Percentiles rank a stretch among this genome's conserved stretches.
Evolutionary conservation across 1,140 invertebrate species (phyloP).

Genomic region (Eueides isabella): DNA sequence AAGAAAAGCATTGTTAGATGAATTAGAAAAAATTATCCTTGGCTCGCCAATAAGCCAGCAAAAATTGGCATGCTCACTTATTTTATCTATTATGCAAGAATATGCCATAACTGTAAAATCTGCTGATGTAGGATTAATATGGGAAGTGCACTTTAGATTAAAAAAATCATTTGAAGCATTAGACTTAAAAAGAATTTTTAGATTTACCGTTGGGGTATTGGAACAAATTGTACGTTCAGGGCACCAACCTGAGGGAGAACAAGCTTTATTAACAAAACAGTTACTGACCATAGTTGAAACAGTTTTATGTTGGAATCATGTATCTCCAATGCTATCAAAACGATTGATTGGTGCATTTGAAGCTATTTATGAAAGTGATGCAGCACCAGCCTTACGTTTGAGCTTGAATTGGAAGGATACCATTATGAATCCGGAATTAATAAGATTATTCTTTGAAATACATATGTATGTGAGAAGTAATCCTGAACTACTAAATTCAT

Average conservation of each 20-base stretch:
- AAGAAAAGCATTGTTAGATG: slow-evolving; percentile 86
- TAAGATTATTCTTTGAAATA: slow-evolving; percentile 91
- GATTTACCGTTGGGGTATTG: slow-evolving; percentile 77
- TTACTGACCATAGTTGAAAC: slow-evolving; percentile 88
- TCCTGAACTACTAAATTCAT: slow-evolving; percentile 88
- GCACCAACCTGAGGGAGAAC: slow-evolving; percentile 77
- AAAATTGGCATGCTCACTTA: slow-evolving; percentile 90
- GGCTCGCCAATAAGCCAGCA: slow-evolving; percentile 82
- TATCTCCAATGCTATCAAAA: slow-evolving; percentile 85
- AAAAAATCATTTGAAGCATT: slow-evolving; percentile 92
- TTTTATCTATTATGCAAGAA: slow-evolving; percentile 92
- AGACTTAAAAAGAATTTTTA: slow-evolving; percentile 91
- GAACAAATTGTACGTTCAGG: slow-evolving; percentile 82
- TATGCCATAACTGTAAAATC: slow-evolving; percentile 93
- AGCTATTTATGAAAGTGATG: slow-evolving; percentile 86
- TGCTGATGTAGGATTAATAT: slow-evolving; percentile 92
- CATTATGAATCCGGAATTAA: slow-evolving; percentile 87
- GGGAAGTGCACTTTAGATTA: slow-evolving; percentile 92
- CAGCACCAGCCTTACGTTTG: slow-evolving; percentile 85
- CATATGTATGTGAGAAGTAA: slow-evolving; percentile 91
- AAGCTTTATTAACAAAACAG: slow-evolving; percentile 83
- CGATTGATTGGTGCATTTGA: slow-evolving; percentile 88
- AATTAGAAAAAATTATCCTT: slow-evolving; percentile 82
- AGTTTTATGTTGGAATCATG: slow-evolving; percentile 89
- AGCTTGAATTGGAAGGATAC: slow-evolving; percentile 88